A percentile compares a stretch with the other conserved stretches of the same genome.
Evolutionary conservation across 2,797 vertebrate species (phyloP).

Genomic region (Chelonia mydas): DNA sequence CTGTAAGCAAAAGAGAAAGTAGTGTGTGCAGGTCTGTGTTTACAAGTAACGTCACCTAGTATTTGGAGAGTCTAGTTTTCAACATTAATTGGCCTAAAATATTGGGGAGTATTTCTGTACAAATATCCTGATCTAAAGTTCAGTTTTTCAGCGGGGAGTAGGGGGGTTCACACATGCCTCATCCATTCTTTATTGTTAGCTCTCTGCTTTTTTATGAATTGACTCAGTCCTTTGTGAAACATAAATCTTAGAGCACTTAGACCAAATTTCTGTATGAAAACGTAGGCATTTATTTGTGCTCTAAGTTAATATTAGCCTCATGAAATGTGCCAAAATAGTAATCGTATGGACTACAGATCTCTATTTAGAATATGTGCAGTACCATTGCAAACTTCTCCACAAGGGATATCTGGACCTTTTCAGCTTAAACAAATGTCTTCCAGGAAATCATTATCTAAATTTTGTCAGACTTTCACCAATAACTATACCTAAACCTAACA

Average conservation of each 20-base stretch:
- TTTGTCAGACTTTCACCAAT: background rate
- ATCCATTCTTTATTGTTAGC: background rate
- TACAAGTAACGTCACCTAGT: background rate
- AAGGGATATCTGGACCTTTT: background rate
- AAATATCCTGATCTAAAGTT: background rate
- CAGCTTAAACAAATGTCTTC: background rate
- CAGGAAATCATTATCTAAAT: background rate
- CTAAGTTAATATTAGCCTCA: background rate
- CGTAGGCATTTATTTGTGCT: background rate
- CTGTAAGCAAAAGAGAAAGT: background rate
- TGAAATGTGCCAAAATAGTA: background rate
- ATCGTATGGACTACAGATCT: background rate
- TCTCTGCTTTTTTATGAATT: background rate
- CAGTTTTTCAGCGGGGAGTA: background rate
- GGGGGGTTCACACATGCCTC: background rate
- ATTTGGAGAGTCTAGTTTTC: background rate
- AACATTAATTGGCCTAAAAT: background rate
- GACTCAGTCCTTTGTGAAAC: background rate
- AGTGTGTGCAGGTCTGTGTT: background rate
- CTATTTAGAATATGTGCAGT: background rate
- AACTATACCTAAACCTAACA: background rate
- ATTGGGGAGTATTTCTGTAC: background rate
- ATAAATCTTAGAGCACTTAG: fast-evolving
- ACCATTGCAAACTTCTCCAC: background rate
- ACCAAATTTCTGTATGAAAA: background rate